Evolutionary conservation across 2,888 invertebrate genomes (phyloP).

Genomic region (Phania funesta): DNA sequence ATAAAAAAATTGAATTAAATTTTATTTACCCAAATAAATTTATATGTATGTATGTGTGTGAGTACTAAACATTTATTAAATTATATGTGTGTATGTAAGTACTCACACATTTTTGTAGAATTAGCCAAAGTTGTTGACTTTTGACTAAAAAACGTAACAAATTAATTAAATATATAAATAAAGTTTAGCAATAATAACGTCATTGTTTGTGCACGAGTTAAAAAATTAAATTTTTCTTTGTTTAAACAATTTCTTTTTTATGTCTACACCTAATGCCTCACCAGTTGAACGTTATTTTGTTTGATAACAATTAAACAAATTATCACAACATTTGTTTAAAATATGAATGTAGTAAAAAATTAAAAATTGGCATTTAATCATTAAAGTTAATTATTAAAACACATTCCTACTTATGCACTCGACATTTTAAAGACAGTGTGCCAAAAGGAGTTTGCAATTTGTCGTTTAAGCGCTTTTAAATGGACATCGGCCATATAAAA

Average conservation of each 20-base stretch:
- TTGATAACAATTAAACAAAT: constrained; percentile 3
- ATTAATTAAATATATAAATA: neutral
- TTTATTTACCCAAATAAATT: constrained; percentile 28
- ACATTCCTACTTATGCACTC: too few relatives aligned
- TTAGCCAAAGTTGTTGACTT: constrained; percentile 13
- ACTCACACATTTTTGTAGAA: neutral
- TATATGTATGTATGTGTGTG: too few relatives aligned
- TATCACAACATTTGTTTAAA: neutral
- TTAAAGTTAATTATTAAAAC: too few relatives aligned
- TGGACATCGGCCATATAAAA: too few relatives aligned
- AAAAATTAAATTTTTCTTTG: neutral
- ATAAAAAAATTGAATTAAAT: neutral
- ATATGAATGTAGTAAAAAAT: too few relatives aligned
- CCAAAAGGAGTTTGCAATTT: too few relatives aligned
- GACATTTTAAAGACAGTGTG: too few relatives aligned
- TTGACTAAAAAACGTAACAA: neutral
- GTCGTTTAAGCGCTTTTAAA: too few relatives aligned
- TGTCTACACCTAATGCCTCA: neutral
- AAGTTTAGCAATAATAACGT: constrained; percentile 46
- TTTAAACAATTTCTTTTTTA: neutral
- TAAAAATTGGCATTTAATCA: too few relatives aligned
- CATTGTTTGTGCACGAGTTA: constrained; percentile 15
- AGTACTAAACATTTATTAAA: neutral
- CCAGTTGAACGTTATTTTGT: neutral
- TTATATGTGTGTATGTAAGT: neutral